A percentile compares a stretch with the other conserved stretches of the same genome.
Conservation (phyloP, 1,140 invertebrate species). For the Tetramorium simillimum region DNA sequence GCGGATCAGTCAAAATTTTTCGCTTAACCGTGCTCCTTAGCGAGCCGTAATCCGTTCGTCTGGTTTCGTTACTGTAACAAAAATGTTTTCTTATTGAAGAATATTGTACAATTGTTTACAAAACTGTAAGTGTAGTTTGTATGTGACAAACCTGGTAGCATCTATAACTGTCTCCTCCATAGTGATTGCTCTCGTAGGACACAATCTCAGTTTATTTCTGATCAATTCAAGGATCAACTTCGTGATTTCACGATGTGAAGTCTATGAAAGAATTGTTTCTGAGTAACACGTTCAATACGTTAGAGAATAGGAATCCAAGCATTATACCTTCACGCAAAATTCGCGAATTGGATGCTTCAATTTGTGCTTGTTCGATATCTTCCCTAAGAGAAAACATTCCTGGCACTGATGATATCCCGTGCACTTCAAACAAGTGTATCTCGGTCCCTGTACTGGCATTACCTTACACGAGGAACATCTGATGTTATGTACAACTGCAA, state of each 20-base stretch:
- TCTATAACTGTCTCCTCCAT: slow-evolving; percentile 76
- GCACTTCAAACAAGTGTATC: slow-evolving; percentile 91
- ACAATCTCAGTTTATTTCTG: slow-evolving; percentile 83
- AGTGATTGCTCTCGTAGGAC: slow-evolving; percentile 76
- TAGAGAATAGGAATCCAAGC: slow-evolving; percentile 23
- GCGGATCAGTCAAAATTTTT: slow-evolving; percentile 82
- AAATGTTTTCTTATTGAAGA: not conserved
- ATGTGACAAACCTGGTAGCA: slow-evolving; percentile 66
- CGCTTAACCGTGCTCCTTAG: slow-evolving; percentile 78
- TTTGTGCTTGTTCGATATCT: slow-evolving; percentile 90
- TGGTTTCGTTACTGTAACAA: slow-evolving; percentile 74
- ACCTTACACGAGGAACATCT: slow-evolving; percentile 87
- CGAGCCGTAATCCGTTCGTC: slow-evolving; percentile 74
- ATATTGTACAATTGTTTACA: slow-evolving; percentile 19
- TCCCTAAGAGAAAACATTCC: slow-evolving; percentile 92
- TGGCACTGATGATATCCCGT: slow-evolving; percentile 93
- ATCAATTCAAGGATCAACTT: slow-evolving; percentile 85
- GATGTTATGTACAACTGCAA: slow-evolving; percentile 86
- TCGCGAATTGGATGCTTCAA: slow-evolving; percentile 91
- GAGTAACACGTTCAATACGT: slow-evolving; percentile 54
- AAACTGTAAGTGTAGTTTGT: slow-evolving; percentile 31
- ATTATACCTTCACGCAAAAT: slow-evolving; percentile 88
- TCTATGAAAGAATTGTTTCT: slow-evolving; percentile 78
- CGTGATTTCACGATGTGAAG: slow-evolving; percentile 84
- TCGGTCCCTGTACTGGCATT: slow-evolving; percentile 86